Evolutionary conservation across 2,113 vertebrate species (phyloP), one percentile per base, ranked within the genome.

Genomic region (Lepus europaeus): DNA sequence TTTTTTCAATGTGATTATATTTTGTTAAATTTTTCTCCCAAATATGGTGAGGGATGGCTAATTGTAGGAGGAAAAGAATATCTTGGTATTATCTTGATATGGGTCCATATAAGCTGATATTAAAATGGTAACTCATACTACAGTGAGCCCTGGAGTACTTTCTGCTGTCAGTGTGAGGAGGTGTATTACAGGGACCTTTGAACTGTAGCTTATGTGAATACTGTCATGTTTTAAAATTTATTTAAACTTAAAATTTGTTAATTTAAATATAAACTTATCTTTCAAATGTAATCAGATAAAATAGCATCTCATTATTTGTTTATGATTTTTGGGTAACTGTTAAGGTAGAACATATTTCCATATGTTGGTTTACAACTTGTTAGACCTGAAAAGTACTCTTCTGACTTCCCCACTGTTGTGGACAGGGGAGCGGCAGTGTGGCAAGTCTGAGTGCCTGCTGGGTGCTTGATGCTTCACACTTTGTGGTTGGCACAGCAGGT

Each of bases 1-100:
- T 97, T 97, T 97, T 97, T 97, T 97, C 97, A 97, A 96, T 96
- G 97, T 97, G 97, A 92, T 88, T 82, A 29, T 77, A 78, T 81
- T 95, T 87, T 82, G 36, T 78, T 90, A 22, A 45, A 22, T 49
- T 92, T 96, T 90, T 91, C 66, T 73, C 36, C 83, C 36, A 23
- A 69, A 90, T 31, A 27, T 77, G 53, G 59, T 16, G 39, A 9
- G 13, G 27, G 64, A 9, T 78, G 63, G 22, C 31, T 87, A 29
- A 63, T 86, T 36, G 49, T 73, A 81, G 70, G 9, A 56, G 11
- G 23, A 16, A 79, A 80, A 85, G 61, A 78, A 11, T 20, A 3
- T 73, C 49, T 68, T 33, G 64, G 1, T 39, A 10, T 80, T 20
- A 2, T 73, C 49, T 68, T 33, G 64, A 1, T 39, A 10, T 80